These are phyloP conservation scores for Meiosimyza platycephala DNA, from an alignment of 2,888 invertebrate genomes.

Conservation along the genomic window DNA sequence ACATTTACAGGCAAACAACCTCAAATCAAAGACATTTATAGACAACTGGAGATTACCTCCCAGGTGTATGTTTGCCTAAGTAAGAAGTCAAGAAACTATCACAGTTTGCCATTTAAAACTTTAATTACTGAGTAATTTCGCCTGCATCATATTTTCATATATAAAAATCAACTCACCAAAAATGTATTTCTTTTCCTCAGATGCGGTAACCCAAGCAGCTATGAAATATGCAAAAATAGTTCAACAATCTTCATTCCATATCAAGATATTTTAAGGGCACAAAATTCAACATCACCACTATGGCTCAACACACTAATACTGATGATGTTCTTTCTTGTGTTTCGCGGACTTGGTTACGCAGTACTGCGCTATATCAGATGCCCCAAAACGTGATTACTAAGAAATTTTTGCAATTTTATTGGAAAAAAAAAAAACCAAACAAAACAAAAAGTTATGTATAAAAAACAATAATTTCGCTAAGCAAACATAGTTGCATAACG, in stretches of 20 bases:
- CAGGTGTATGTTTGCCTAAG: too few relatives aligned
- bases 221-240: constrained; percentile 72
- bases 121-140: too few relatives aligned
- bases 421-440: too few relatives aligned
- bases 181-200: constrained; percentile 65
- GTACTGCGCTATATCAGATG: constrained; percentile 78
- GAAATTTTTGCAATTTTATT: constrained; percentile 45
- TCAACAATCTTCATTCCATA: constrained; percentile 72
- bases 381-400: constrained; percentile 69
- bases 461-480: too few relatives aligned
- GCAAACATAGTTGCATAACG: too few relatives aligned
- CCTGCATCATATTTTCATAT: neutral
- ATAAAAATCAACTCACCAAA: neutral
- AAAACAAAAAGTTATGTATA: constrained; percentile 45
- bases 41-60: too few relatives aligned
- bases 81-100: too few relatives aligned
- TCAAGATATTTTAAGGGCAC: constrained; percentile 74
- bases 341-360: constrained; percentile 78
- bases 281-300: constrained; percentile 74
- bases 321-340: constrained; percentile 76
- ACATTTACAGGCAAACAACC: too few relatives aligned
- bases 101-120: too few relatives aligned
- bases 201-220: constrained; percentile 77
- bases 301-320: constrained; percentile 81
- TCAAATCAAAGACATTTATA: too few relatives aligned